phyloP scores from a whole-genome alignment of 2,113 vertebrate genomes.

The Natator depressus region DNA sequence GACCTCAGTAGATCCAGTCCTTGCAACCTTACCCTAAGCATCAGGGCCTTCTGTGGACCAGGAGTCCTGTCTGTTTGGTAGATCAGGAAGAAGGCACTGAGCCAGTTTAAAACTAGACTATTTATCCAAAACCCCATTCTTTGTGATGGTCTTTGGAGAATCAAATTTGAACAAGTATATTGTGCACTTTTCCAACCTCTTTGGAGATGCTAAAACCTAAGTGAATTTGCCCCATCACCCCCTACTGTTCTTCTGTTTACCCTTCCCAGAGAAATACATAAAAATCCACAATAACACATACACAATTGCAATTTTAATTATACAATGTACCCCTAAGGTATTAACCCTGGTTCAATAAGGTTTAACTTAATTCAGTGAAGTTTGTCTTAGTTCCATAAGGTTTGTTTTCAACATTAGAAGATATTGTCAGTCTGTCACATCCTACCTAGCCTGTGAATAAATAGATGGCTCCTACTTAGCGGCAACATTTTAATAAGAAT shows the following conservation, averaged over 20 bases:
- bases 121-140: background rate
- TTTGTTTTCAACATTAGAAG: background rate
- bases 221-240: background rate
- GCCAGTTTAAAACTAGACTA: background rate
- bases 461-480: background rate
- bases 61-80: background rate
- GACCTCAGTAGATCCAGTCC: background rate
- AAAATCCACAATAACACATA: background rate
- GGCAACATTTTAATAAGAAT: background rate
- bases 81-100: background rate
- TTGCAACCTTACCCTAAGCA: background rate
- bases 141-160: background rate
- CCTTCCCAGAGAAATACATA: background rate
- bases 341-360: background rate
- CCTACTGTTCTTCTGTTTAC: background rate
- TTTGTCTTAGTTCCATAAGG: background rate
- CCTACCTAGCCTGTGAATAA: background rate
- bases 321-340: background rate
- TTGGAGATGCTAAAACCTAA: background rate
- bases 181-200: background rate
- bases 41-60: background rate
- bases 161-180: background rate
- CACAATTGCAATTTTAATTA: background rate
- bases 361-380: background rate
- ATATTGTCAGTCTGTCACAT: background rate